These are phyloP conservation scores for Prenolepis imparis DNA, from an alignment of 2,888 invertebrate genomes.

Conservation along the genomic window DNA sequence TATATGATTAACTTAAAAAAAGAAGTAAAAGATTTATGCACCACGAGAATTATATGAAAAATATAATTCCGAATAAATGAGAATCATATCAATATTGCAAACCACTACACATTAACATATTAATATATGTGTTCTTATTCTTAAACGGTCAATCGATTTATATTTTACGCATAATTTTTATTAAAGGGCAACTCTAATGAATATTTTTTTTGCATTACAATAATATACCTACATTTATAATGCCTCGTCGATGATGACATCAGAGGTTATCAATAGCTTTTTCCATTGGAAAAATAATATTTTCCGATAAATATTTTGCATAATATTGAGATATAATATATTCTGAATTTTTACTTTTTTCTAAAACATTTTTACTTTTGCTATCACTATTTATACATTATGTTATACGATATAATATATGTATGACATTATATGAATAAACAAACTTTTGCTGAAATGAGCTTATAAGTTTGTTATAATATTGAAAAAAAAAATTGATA, in stretches of 20 bases:
- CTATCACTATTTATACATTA: not conserved
- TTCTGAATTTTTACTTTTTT: not conserved
- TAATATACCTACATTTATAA: not conserved
- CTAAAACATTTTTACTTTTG: not conserved
- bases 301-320: not conserved
- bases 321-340: not conserved
- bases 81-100: not conserved
- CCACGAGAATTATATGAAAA: not conserved
- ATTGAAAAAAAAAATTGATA: not conserved
- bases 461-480: not conserved
- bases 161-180: not conserved
- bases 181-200: not conserved
- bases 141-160: slow-evolving; percentile 12
- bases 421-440: not conserved
- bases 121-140: not conserved
- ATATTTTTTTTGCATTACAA: not conserved
- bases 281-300: not conserved
- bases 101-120: slow-evolving; percentile 14
- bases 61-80: not conserved
- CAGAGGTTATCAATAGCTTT: not conserved
- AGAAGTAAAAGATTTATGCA: not conserved
- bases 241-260: not conserved
- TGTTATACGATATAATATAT: not conserved
- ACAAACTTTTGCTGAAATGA: not conserved
- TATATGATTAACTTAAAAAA: not conserved